Evolutionary conservation across 2,888 invertebrate genomes (phyloP), one percentile per base, ranked within the genome.

Genomic region (Drosophila fungiperda): DNA sequence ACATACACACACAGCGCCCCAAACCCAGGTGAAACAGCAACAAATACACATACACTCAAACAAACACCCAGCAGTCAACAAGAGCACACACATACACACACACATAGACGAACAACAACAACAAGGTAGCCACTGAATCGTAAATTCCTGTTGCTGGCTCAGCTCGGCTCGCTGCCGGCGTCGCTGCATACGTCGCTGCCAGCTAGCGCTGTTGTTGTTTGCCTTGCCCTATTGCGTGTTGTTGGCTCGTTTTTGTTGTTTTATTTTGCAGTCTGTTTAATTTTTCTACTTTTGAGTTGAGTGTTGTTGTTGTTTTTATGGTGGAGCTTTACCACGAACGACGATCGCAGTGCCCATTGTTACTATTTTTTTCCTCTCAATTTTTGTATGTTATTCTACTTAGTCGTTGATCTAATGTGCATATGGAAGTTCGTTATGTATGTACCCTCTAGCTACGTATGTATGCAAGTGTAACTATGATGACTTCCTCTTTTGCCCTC

Each of bases 141-240:
- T 91, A 83, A 89, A 89, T 87, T 91, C 88, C 89, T 83, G 82
- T 89, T 84, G 87, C 90, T 90, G 87, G 82, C 76, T 85, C 79
- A 80, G 83, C 80, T 70, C 81, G 54, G 73, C 54, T 64, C 70
- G 67, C 68, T 64, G 78, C 73, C 63, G 67, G 60, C 71, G 78
- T 58, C 67, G 66, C 68, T 60, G 80, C 73, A 60, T 65, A 63
- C 71, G 78, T 57, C 68, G 78, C 57, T 68, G 74, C 50, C 48
- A 15, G 71, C 82, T 65, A 67, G 52, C 68, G 77, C 87, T 83
- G 86, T 83, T 87, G 87, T 87, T 91, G 92, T 92, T 92, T 92
- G 92, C 92, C 92, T 92, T 92, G 92, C 92, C 92, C 92, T 92
- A 92, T 92, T 92, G 92, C 92, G 92, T 92, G 92, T 90, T 92